Percentiles rank a stretch among this genome's conserved stretches.
phyloP scores from a whole-genome alignment of 1,140 invertebrate species.

The Eurosta solidaginis region DNA sequence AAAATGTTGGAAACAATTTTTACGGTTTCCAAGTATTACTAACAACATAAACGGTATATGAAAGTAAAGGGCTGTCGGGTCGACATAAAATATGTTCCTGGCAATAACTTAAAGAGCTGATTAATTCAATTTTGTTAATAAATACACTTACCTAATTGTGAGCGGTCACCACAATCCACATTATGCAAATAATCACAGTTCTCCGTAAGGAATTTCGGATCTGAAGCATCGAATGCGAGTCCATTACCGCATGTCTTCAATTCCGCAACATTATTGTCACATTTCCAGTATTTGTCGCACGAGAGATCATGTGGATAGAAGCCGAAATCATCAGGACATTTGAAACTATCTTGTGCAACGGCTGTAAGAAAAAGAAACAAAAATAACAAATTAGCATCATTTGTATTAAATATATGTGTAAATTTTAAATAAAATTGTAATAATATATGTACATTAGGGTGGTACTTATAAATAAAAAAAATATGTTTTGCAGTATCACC shows the following conservation, averaged over 20 bases:
- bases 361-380: slow-evolving; percentile 62
- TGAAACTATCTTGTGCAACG: slow-evolving; percentile 79
- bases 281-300: slow-evolving; percentile 96
- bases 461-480: background rate
- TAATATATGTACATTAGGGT: background rate
- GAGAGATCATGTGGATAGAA: slow-evolving; percentile 88
- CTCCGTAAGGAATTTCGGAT: slow-evolving; percentile 87
- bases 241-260: slow-evolving; percentile 94
- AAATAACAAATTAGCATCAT: background rate
- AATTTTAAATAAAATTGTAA: slow-evolving; percentile 11
- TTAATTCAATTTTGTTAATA: background rate
- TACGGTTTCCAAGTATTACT: too few relatives aligned
- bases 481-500: too few relatives aligned
- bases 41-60: too few relatives aligned
- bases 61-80: background rate
- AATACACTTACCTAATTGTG: slow-evolving; percentile 71
- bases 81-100: background rate
- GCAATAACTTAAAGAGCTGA: background rate
- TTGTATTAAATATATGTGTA: background rate
- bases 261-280: slow-evolving; percentile 85
- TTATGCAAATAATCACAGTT: slow-evolving; percentile 96
- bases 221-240: slow-evolving; percentile 86
- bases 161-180: slow-evolving; percentile 89
- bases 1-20: too few relatives aligned
- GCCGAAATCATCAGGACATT: slow-evolving; percentile 92